Evolutionary conservation across 2,113 vertebrate genomes (phyloP).

Genomic region (Urocynchramus pylzowi): DNA sequence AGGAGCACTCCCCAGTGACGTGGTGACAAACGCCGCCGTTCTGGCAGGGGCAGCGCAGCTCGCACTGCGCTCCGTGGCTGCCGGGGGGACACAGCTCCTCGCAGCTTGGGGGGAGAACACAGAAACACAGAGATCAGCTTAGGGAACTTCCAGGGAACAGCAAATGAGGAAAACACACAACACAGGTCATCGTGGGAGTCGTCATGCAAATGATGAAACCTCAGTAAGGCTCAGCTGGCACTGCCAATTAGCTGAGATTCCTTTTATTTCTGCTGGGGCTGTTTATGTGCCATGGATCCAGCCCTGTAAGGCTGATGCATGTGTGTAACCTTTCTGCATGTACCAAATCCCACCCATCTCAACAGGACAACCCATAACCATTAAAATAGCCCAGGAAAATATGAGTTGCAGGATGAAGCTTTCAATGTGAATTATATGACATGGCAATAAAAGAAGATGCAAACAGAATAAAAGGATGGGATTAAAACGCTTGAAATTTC

Average conservation of each 20-base stretch:
- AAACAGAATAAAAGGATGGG: neutral
- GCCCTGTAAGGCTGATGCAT: neutral
- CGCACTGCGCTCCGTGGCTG: constrained; percentile 94
- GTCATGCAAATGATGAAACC: neutral
- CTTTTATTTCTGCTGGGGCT: neutral
- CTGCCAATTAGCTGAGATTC: neutral
- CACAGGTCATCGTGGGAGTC: neutral
- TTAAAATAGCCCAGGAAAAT: neutral
- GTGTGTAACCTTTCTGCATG: neutral
- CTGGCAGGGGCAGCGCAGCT: constrained; percentile 95
- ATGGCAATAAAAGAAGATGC: neutral
- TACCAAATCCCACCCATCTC: neutral
- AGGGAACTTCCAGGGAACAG: neutral
- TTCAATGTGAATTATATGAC: neutral
- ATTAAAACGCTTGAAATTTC: neutral
- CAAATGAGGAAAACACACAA: neutral
- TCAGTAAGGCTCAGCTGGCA: neutral
- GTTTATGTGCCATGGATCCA: neutral
- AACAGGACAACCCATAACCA: neutral
- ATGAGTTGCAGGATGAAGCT: neutral
- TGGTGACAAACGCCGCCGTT: constrained; percentile 94
- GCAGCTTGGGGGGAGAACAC: constrained; percentile 74
- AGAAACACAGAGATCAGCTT: neutral
- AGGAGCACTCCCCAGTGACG: constrained; percentile 94
- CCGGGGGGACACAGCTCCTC: constrained; percentile 92